phyloP scores from a whole-genome alignment of 2,797 vertebrate species.

The Mormyrops attenuatus region DNA sequence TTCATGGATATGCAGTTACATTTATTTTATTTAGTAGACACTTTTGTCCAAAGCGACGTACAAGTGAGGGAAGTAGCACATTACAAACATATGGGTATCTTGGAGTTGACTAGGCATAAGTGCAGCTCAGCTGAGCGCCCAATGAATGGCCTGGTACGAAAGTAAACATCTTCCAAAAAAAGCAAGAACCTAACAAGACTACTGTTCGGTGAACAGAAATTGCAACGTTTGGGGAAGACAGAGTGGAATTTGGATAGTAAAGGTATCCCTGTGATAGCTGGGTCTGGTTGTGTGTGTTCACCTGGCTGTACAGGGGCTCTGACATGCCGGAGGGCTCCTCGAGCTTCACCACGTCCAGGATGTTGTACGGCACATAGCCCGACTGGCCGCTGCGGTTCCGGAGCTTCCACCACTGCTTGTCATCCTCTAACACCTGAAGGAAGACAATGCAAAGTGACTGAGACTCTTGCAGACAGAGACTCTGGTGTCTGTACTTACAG shows the following conservation, averaged over 20 bases:
- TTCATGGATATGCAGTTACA: background rate
- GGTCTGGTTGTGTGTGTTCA: slow-evolving; percentile 2
- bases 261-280: background rate
- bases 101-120: background rate
- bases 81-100: background rate
- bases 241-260: background rate
- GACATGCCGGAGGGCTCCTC: slow-evolving; percentile 57
- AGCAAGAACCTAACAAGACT: background rate
- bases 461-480: background rate
- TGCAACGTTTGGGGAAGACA: background rate
- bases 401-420: slow-evolving; percentile 94
- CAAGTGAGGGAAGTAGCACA: background rate
- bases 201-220: background rate
- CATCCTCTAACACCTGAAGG: slow-evolving; percentile 81
- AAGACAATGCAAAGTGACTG: background rate
- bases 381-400: slow-evolving; percentile 83
- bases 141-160: background rate
- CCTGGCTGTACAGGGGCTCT: slow-evolving; percentile 42
- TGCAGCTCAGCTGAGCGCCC: background rate
- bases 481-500: background rate
- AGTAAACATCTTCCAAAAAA: too few relatives aligned
- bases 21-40: background rate
- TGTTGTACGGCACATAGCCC: slow-evolving; percentile 83
- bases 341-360: slow-evolving; percentile 71
- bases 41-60: background rate